These are phyloP conservation scores for Ditylenchus dipsaci DNA, from an alignment of 1,140 invertebrate species.

Conservation along the genomic window DNA sequence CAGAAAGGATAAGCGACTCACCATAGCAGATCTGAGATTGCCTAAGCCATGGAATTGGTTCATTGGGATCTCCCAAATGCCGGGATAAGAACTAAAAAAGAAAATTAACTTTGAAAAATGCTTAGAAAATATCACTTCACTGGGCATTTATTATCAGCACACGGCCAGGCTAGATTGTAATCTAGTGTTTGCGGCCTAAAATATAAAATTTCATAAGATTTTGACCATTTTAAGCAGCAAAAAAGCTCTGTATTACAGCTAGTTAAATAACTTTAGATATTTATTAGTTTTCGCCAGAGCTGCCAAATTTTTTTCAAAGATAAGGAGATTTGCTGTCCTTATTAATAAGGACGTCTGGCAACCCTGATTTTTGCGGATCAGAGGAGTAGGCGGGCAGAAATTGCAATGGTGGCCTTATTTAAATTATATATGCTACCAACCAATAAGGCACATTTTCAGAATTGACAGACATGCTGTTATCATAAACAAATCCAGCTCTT, in stretches of 20 bases:
- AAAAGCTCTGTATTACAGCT: too few species aligned
- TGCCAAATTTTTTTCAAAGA: too few species aligned
- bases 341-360: too few species aligned
- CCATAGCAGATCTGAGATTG: not conserved
- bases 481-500: constrained; percentile 36
- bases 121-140: not conserved
- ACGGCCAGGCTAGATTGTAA: not conserved
- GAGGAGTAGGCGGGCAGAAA: too few species aligned
- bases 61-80: constrained; percentile 30
- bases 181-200: not conserved
- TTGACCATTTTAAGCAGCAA: too few species aligned
- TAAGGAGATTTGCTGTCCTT: too few species aligned
- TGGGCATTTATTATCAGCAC: not conserved
- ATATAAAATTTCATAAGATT: too few species aligned
- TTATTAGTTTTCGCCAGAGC: too few species aligned
- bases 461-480: constrained; percentile 26
- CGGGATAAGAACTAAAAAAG: constrained; percentile 23
- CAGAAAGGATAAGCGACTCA: not conserved
- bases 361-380: too few species aligned
- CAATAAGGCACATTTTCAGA: constrained; percentile 33
- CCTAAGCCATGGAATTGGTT: constrained; percentile 24
- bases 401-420: too few species aligned
- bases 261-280: too few species aligned
- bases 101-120: constrained; percentile 30
- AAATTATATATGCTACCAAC: too few species aligned